phyloP scores from a whole-genome alignment of 2,888 invertebrate species.

The Rotaria socialis region DNA sequence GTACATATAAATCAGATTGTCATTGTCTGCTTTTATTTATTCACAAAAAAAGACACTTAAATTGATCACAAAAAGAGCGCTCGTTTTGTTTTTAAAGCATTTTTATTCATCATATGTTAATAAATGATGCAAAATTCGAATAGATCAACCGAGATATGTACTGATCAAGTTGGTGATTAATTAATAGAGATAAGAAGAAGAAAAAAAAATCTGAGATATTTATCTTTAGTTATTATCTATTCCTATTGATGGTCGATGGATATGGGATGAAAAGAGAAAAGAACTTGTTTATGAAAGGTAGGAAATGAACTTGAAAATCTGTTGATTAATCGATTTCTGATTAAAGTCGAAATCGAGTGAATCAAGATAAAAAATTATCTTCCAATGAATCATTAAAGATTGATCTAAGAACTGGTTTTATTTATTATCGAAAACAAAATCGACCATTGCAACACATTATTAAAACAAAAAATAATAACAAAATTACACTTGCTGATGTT shows the following conservation, averaged over 20 bases:
- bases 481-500: conserved; percentile 1
- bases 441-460: neutral
- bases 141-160: neutral
- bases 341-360: neutral
- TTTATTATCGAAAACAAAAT: neutral
- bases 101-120: neutral
- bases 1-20: neutral
- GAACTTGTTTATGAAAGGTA: conserved; percentile 31
- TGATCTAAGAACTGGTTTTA: neutral
- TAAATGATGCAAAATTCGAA: neutral
- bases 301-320: neutral
- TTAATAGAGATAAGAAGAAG: neutral
- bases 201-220: neutral
- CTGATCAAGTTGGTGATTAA: neutral
- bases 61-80: neutral
- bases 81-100: neutral
- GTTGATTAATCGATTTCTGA: neutral
- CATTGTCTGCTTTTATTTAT: conserved; percentile 14
- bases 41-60: neutral
- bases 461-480: conserved; percentile 20
- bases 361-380: too few relatives aligned
- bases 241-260: conserved; percentile 14
- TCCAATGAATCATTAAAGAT: neutral
- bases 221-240: neutral
- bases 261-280: neutral